Conservation (phyloP, 2,113 vertebrate genomes). For the Prinia subflava region DNA sequence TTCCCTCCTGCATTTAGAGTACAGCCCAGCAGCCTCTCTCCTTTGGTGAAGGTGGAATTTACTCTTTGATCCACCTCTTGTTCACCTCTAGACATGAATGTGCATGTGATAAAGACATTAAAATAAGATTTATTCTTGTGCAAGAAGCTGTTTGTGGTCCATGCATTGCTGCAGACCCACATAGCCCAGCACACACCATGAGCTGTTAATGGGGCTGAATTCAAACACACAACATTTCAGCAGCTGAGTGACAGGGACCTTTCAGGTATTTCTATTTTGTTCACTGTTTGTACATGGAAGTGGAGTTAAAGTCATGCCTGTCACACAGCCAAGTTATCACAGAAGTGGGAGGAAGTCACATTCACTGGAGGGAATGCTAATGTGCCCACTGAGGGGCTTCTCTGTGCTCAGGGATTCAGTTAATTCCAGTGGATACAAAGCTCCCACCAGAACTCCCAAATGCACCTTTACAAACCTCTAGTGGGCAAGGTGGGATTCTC, state of each 20-base stretch:
- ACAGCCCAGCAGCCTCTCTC: not conserved
- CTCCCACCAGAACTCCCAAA: not conserved
- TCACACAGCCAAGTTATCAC: not conserved
- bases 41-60: not conserved
- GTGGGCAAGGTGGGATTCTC: not conserved
- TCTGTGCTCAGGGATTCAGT: not conserved
- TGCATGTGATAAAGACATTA: not conserved
- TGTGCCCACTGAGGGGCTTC: not conserved
- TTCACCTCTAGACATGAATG: not conserved
- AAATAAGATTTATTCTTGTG: not conserved
- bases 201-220: not conserved
- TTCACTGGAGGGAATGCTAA: not conserved
- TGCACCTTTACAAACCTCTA: not conserved
- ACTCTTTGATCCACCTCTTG: not conserved
- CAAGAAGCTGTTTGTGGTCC: not conserved
- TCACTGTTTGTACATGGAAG: not conserved
- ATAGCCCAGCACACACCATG: not conserved
- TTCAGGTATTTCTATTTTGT: not conserved
- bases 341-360: not conserved
- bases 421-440: not conserved
- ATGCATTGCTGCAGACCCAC: not conserved
- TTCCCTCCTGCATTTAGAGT: not conserved
- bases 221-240: not conserved
- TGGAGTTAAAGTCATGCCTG: not conserved
- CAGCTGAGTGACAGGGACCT: not conserved